Base-by-base conservation (phyloP, 2,888 invertebrate genomes). In the Caenorhabditis sp. region DNA sequence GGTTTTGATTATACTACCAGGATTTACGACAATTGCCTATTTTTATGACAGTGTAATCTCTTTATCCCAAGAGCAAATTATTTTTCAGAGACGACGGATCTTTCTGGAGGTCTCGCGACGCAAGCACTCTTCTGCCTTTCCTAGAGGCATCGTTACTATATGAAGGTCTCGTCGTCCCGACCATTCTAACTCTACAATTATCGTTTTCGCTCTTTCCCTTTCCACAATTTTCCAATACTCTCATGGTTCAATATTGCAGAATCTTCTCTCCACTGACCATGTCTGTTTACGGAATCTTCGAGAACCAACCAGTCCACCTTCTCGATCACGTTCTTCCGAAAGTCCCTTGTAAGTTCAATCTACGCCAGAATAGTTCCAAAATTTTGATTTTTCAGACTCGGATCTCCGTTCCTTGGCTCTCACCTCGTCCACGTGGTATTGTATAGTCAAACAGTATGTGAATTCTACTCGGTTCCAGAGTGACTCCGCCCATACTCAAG, bases 231-330 rank as follows among this genome's bases (percentile, higher is more conserved):
- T 44, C 44, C 44, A 44, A 44, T 16, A 14, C 16, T 44, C 14
- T 14, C 44, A 16, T n/a, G n/a, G n/a, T n/a, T n/a, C n/a, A 44
- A 44, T 16, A 58, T 31, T n/a, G 31, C 44, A 44, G 44, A 44
- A 35, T 35, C 31, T 35, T 8, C 4, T 3, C 28, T 5, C n/a
- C 16, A 31, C 2, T 35, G 31, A 35, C 31, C 4, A 58, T 58
- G 58, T 58, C 58, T 16, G 16, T 8, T 7, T 58, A 31, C 31
- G 58, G 58, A n/a, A 58, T 58, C 16, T 58, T 58, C 58, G 58
- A 58, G 19, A 16, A 58, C 10, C 58, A 58, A 58, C 31, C 58
- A 31, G 31, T 16, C 10, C 58, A 58, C 28, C 16, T 58, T 31
- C 31, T 58, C n/a, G 16, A 16, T 16, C 7, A 58, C n/a, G 58